Base-by-base conservation (phyloP, 2,113 vertebrate species). In the Eulemur macaco region DNA sequence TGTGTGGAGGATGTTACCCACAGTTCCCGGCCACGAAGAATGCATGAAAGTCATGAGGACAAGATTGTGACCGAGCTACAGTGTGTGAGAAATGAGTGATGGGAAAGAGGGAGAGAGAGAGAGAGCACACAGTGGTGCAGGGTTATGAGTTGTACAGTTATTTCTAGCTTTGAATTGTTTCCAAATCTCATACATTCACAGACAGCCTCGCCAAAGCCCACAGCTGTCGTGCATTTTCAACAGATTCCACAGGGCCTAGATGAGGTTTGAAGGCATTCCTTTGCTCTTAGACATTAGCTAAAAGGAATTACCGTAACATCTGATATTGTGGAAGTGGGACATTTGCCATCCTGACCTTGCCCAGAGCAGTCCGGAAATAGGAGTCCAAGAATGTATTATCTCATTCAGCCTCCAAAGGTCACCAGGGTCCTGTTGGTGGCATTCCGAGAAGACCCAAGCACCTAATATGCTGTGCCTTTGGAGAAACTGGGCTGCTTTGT, bases 161-260 rank as follows among this genome's bases (percentile, higher is more conserved):
- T 99, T 98, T 98, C 97, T 97, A 96, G 98, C 97, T 98, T 99
- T 98, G 98, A 99, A 98, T 98, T 89, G 23, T 94, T 96, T 99
- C 99, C 99, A 99, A 98, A 98, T 98, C 99, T 98, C 98, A 98
- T 99, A 98, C 99, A 99, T 99, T 99, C 99, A 98, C 98, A 98
- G 98, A 96, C 98, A 94, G 98, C 97, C 98, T 94, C 98, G 99
- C 99, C 99, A 99, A 99, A 99, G 99, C 99, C 98, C 92, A 99
- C 99, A 99, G 99, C 99, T 99, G 99, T 99, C 99, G 98, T 99
- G 99, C 99, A 99, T 99, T 99, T 99, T 99, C 99, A 99, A 99
- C 99, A 99, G 99, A 99, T 99, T 99, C 99, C 99, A 98, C 98
- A 99, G 98, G 98, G 98, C 98, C 99, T 98, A 97, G 99, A 99